Evolutionary conservation across 1,140 invertebrate genomes (phyloP).

Genomic region (Caerostris darwini): DNA sequence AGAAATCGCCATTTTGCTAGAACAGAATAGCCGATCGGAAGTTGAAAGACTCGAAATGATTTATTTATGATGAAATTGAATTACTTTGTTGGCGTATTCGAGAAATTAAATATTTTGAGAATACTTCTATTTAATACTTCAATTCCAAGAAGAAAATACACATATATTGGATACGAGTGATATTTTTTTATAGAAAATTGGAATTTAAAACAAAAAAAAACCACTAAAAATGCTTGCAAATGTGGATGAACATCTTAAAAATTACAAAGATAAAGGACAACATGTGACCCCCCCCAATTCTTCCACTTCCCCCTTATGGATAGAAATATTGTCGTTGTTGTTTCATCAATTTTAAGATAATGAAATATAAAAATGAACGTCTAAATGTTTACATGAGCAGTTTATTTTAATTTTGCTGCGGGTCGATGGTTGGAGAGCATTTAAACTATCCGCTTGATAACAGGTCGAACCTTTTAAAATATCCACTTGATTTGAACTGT

Average conservation of each 20-base stretch:
- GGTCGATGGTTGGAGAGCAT: too few species aligned
- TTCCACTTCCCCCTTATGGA: background rate
- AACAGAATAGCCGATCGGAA: background rate
- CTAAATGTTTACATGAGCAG: too few species aligned
- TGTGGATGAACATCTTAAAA: too few species aligned
- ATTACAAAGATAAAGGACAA: background rate
- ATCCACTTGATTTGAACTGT: too few species aligned
- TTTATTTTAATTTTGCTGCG: too few species aligned
- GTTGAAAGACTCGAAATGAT: background rate
- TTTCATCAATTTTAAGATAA: too few species aligned
- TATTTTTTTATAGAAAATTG: background rate
- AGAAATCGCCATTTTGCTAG: background rate
- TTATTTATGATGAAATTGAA: background rate
- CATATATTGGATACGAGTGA: slow-evolving; percentile 9
- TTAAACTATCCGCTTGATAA: too few species aligned
- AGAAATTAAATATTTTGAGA: too few species aligned
- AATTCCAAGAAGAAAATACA: background rate
- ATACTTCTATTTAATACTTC: too few species aligned
- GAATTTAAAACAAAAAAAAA: background rate
- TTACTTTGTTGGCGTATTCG: background rate
- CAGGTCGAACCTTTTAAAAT: too few species aligned
- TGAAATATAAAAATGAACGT: too few species aligned
- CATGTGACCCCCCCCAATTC: background rate
- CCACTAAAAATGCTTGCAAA: background rate
- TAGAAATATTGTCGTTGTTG: too few species aligned